phyloP scores from a whole-genome alignment of 2,113 vertebrate species.

The Macaca nemestrina region DNA sequence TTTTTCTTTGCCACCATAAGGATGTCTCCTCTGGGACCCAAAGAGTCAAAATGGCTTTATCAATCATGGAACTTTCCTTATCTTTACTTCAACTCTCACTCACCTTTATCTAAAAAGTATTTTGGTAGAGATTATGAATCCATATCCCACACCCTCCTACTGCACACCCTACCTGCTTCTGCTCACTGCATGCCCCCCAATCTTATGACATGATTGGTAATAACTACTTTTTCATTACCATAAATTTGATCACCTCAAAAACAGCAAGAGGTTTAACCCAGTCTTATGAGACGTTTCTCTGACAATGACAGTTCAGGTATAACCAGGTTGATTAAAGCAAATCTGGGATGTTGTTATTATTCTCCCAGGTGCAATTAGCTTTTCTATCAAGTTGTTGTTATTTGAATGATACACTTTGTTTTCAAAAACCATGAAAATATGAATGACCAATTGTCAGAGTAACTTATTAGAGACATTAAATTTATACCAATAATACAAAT shows the following conservation, averaged over 20 bases:
- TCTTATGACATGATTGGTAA: background rate
- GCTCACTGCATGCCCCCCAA: background rate
- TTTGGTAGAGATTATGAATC: background rate
- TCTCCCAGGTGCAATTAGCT: background rate
- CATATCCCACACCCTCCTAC: background rate
- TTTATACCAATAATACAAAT: background rate
- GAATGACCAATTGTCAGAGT: background rate
- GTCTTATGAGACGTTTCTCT: background rate
- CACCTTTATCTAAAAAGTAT: constrained; percentile 24
- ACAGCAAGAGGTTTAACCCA: background rate
- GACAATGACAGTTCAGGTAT: background rate
- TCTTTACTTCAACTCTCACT: constrained; percentile 37
- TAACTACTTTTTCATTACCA: background rate
- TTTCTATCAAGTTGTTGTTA: background rate
- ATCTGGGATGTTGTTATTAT: background rate
- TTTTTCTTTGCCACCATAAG: constrained; percentile 1
- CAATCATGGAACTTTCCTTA: background rate
- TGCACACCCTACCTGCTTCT: background rate
- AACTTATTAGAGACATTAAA: background rate
- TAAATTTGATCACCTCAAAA: background rate
- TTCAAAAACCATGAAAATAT: constrained; percentile 48
- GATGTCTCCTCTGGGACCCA: constrained; percentile 14
- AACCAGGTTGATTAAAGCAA: background rate
- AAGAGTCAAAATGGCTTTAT: constrained; percentile 14
- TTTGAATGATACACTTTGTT: constrained; percentile 17